These are phyloP conservation scores for Troides oblongomaculatus DNA, from an alignment of 2,888 invertebrate species.

Conservation along the genomic window DNA sequence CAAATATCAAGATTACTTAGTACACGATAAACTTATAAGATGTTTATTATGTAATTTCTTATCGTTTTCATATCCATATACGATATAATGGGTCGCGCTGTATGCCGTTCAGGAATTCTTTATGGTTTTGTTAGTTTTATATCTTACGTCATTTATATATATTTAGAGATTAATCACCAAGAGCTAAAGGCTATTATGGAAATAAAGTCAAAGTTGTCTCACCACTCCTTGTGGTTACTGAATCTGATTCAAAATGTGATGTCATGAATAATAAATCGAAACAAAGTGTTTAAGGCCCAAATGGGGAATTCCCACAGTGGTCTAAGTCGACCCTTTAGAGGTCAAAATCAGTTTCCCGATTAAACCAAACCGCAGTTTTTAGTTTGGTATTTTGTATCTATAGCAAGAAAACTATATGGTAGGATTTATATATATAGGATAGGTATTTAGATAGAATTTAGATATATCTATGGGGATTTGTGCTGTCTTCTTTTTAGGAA, in stretches of 20 bases:
- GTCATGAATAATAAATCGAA: conserved; percentile 30
- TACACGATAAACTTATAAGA: not conserved
- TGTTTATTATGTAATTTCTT: not conserved
- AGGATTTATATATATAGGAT: too few species aligned
- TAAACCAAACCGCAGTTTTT: too few species aligned
- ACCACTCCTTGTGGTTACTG: conserved; percentile 11
- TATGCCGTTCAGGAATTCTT: conserved; percentile 11
- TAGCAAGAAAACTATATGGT: too few species aligned
- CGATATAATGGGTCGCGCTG: conserved; percentile 7
- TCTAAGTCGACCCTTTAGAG: too few species aligned
- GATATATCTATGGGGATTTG: too few species aligned
- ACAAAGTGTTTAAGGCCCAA: conserved; percentile 7
- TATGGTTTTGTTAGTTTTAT: conserved; percentile 4
- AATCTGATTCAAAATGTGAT: conserved; percentile 31
- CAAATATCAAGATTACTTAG: not conserved
- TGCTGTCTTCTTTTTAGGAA: too few species aligned
- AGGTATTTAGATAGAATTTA: too few species aligned
- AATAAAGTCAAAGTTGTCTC: not conserved
- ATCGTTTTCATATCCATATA: conserved; percentile 19
- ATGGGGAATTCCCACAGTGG: too few species aligned
- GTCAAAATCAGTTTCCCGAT: too few species aligned
- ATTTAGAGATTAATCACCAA: conserved; percentile 8
- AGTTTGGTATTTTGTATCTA: too few species aligned
- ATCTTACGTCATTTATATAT: not conserved
- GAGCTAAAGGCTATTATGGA: conserved; percentile 3